Percentiles rank a stretch among this genome's conserved stretches.
phyloP scores from a whole-genome alignment of 2,888 invertebrate species.

The Trichacis sp. region DNA sequence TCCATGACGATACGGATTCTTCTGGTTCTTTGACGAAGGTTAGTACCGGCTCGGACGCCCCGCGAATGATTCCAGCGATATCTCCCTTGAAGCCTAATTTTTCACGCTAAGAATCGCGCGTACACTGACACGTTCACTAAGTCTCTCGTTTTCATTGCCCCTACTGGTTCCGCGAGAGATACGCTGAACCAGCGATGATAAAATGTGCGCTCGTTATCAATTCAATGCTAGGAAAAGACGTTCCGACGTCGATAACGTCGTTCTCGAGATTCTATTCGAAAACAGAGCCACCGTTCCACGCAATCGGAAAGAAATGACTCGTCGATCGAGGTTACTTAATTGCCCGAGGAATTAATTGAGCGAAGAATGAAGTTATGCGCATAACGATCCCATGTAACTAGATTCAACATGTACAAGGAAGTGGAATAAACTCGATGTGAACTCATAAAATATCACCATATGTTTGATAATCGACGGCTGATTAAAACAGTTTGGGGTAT shows the following conservation, averaged over 20 bases:
- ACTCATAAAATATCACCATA: too few relatives aligned
- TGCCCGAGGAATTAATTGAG: not conserved
- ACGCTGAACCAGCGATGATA: slow-evolving; percentile 11
- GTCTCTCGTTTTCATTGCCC: slow-evolving; percentile 23
- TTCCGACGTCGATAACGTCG: slow-evolving; percentile 23
- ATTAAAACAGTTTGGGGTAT: too few relatives aligned
- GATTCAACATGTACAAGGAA: not conserved
- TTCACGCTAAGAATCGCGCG: slow-evolving; percentile 7
- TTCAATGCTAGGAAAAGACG: slow-evolving; percentile 5
- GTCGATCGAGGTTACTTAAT: not conserved
- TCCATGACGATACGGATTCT: slow-evolving; percentile 51
- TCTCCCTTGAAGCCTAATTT: slow-evolving; percentile 8
- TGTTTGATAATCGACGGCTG: too few relatives aligned
- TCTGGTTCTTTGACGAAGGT: slow-evolving; percentile 30
- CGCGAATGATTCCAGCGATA: slow-evolving; percentile 10
- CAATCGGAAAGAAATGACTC: not conserved
- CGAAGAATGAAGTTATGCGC: not conserved
- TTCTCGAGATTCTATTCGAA: not conserved
- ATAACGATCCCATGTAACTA: not conserved
- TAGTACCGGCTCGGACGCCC: slow-evolving; percentile 14
- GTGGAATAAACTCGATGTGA: too few relatives aligned
- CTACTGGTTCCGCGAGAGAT: slow-evolving; percentile 20
- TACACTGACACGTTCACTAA: slow-evolving; percentile 16
- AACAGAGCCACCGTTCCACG: not conserved
- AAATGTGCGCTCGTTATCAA: slow-evolving; percentile 17